Base-by-base conservation (phyloP, 2,888 invertebrate species). In the Phortica magna region DNA sequence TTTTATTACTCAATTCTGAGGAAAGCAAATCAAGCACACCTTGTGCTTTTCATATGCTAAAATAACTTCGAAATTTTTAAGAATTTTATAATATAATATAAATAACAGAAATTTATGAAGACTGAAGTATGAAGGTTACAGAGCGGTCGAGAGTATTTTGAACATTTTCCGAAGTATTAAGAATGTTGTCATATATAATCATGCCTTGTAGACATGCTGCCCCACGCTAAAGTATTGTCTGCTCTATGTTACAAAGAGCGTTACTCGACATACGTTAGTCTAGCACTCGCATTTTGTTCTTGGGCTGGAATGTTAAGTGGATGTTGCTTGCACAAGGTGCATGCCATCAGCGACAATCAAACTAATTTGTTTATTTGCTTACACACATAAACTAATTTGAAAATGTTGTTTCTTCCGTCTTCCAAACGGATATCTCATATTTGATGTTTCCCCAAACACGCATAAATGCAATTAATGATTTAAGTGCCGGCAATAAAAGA, bases 401-500 rank as follows among this genome's bases (percentile, higher is more conserved):
- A 48, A 48, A 5, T 48, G 3, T 14, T 48, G 3, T 31, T 31
- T 31, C 31, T 31, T 31, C 31, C 31, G 31, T 31, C 31, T 31
- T 31, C 31, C 3, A 48, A 48, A 48, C 48, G 48, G 14, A 48
- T 12, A 12, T 48, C 48, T 9, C 31, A 31, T 31, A 48, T 48
- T 12, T 48, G 48, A 48, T 12, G 10, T 48, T 48, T 9, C 48
- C 48, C 48, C 9, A 48, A 48, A 48, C 48, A 48, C 48, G 14
- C 48, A 48, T 10, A 64, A 64, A 64, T 19, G 67, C 67, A 39
- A 17, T 67, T 67, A 67, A 67, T 42, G 42, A 67, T 67, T 67
- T 67, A 67, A 67, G 67, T 67, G 67, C 41, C n/a, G 17, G 14
- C 67, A 67, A 67, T 67, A 67, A 67, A 67, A 67, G 41, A 41